phyloP scores from a whole-genome alignment of 2,888 invertebrate genomes.

The Anoncus sp. region DNA sequence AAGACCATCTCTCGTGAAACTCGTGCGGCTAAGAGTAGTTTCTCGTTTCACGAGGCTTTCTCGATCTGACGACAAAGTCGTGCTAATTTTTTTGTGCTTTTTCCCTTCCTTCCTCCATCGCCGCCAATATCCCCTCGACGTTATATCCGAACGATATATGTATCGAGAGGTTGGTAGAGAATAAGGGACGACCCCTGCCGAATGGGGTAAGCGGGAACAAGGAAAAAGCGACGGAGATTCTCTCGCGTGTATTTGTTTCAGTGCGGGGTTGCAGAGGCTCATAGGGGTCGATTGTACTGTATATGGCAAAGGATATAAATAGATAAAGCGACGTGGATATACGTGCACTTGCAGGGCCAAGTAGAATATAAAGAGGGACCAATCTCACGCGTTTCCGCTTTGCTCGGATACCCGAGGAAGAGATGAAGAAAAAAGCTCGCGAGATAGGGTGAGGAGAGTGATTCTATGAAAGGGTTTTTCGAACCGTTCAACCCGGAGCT shows the following conservation, averaged over 20 bases:
- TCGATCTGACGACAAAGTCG: conserved; percentile 29
- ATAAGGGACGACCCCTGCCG: conserved; percentile 20
- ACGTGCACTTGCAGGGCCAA: conserved; percentile 50
- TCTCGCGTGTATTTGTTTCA: conserved; percentile 35
- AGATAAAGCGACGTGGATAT: conserved; percentile 30
- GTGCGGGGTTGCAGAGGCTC: conserved; percentile 52
- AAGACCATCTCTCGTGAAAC: conserved; percentile 3
- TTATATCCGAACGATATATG: conserved; percentile 18
- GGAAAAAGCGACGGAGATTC: conserved; percentile 13
- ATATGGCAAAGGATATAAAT: conserved; percentile 34
- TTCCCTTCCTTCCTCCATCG: not conserved
- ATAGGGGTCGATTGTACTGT: conserved; percentile 57
- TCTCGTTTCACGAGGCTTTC: not conserved
- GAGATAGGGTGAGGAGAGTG: conserved; percentile 57
- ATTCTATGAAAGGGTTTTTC: conserved; percentile 63
- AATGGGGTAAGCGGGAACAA: conserved; percentile 5
- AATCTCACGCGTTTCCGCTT: conserved; percentile 55
- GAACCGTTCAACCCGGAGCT: conserved; percentile 40
- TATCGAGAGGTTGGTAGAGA: not conserved
- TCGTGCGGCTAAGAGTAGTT: not conserved
- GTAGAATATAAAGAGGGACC: conserved; percentile 63
- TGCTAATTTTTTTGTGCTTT: conserved; percentile 33
- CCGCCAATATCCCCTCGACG: conserved; percentile 15
- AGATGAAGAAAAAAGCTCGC: conserved; percentile 49
- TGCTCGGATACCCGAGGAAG: not conserved